Percentiles rank a stretch among this genome's conserved stretches.
phyloP scores from a whole-genome alignment of 2,113 vertebrate species.

The Illadopsis cleaveri region DNA sequence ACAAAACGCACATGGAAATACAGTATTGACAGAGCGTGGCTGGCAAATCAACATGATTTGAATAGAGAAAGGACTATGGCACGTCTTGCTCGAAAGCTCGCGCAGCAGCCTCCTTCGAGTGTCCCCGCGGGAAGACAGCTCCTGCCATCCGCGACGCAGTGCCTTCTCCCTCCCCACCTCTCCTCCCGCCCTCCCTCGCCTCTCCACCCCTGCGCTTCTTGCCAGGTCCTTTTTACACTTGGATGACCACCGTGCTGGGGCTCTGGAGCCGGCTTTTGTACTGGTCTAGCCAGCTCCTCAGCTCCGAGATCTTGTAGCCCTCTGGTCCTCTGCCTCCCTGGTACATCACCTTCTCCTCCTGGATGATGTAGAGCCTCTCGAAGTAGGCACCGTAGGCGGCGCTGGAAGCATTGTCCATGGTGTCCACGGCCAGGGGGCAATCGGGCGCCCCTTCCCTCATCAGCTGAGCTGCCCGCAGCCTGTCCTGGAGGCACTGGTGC shows the following conservation, averaged over 20 bases:
- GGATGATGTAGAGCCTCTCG: constrained; percentile 94
- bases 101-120: constrained; percentile 48
- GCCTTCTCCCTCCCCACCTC: not conserved
- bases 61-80: constrained; percentile 64
- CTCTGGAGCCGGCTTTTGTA: constrained; percentile 80
- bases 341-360: constrained; percentile 88
- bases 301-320: constrained; percentile 94
- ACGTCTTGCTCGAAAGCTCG: constrained; percentile 53
- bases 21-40: constrained; percentile 60
- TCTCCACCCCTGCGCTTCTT: constrained; percentile 11
- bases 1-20: constrained; percentile 58
- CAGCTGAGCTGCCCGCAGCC: constrained; percentile 87
- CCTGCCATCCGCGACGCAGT: not conserved
- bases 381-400: constrained; percentile 98
- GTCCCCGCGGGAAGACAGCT: constrained; percentile 3
- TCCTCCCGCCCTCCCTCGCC: not conserved
- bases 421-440: constrained; percentile 90
- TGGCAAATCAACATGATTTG: constrained; percentile 74
- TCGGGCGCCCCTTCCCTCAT: constrained; percentile 85
- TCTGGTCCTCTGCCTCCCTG: constrained; percentile 95
- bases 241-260: constrained; percentile 77
- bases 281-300: constrained; percentile 90
- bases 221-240: constrained; percentile 79
- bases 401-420: constrained; percentile 96
- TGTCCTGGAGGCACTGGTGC: constrained; percentile 94